Evolutionary conservation across 2,888 invertebrate species (phyloP).

Genomic region (Cataglyphis rosenhaueri): DNA sequence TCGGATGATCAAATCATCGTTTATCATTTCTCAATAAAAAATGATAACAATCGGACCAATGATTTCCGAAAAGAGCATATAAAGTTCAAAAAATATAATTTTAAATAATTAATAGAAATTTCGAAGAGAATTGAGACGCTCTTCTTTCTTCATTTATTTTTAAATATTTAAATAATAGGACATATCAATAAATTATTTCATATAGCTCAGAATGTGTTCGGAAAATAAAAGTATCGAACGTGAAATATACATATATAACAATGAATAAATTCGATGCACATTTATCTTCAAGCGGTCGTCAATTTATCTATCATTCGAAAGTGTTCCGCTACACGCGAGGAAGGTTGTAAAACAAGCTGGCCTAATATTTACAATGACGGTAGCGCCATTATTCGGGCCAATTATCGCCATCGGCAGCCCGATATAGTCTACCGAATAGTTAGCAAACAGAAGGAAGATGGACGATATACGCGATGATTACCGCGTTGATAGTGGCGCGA

Average conservation of each 20-base stretch:
- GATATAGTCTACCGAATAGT: constrained; percentile 21
- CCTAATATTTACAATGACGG: constrained; percentile 23
- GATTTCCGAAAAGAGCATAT: too few species aligned
- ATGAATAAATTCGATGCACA: neutral
- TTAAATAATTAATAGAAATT: too few species aligned
- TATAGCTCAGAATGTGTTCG: too few species aligned
- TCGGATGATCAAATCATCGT: too few species aligned
- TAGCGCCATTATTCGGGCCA: constrained; percentile 19
- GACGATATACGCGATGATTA: constrained; percentile 32
- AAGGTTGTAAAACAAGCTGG: neutral
- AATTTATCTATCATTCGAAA: neutral
- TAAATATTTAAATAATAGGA: too few species aligned
- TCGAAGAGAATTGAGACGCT: too few species aligned
- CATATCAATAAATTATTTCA: too few species aligned
- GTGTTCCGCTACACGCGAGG: neutral
- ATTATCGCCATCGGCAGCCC: neutral
- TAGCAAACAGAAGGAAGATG: constrained; percentile 43
- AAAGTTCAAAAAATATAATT: too few species aligned
- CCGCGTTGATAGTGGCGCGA: constrained; percentile 27
- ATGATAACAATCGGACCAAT: too few species aligned
- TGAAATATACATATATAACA: neutral
- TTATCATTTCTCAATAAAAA: too few species aligned
- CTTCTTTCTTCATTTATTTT: too few species aligned
- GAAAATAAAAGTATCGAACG: neutral
- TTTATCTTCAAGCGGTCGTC: constrained; percentile 7